Percentiles rank a stretch among this genome's conserved stretches.
Evolutionary conservation across 2,113 vertebrate genomes (phyloP).

Genomic region (Syngnathus typhle): DNA sequence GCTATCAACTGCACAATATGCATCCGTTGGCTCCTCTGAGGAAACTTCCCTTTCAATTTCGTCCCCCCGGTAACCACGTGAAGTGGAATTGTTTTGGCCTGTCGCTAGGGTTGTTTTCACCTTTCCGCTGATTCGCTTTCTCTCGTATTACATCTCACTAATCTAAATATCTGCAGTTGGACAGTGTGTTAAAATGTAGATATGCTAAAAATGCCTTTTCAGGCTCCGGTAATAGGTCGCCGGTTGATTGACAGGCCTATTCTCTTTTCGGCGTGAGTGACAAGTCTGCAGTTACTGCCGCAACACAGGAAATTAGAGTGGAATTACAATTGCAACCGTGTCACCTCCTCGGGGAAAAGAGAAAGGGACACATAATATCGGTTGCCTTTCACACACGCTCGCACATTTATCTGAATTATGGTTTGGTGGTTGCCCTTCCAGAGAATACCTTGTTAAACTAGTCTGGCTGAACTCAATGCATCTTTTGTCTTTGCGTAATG

Average conservation of each 20-base stretch:
- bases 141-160: slow-evolving; percentile 19
- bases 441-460: not conserved
- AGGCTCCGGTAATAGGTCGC: slow-evolving; percentile 55
- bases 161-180: slow-evolving; percentile 34
- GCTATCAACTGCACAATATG: slow-evolving; percentile 14
- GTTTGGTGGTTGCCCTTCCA: slow-evolving; percentile 7
- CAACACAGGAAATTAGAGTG: slow-evolving; percentile 69
- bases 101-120: slow-evolving; percentile 1
- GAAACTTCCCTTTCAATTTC: not conserved
- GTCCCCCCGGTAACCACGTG: not conserved
- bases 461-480: not conserved
- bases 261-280: slow-evolving; percentile 67
- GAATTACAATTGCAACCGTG: slow-evolving; percentile 71
- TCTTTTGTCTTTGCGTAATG: not conserved
- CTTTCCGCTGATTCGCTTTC: not conserved
- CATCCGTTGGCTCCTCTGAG: not conserved
- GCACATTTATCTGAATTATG: not conserved
- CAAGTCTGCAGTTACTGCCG: slow-evolving; percentile 58
- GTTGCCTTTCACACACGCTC: slow-evolving; percentile 40
- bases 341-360: slow-evolving; percentile 68
- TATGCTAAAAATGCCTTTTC: slow-evolving; percentile 52
- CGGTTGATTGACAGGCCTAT: slow-evolving; percentile 69
- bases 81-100: not conserved
- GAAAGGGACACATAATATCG: slow-evolving; percentile 66
- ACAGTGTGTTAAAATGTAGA: slow-evolving; percentile 56